These are phyloP conservation scores for Sipha maydis DNA, from an alignment of 2,888 invertebrate genomes.

Conservation along the genomic window DNA sequence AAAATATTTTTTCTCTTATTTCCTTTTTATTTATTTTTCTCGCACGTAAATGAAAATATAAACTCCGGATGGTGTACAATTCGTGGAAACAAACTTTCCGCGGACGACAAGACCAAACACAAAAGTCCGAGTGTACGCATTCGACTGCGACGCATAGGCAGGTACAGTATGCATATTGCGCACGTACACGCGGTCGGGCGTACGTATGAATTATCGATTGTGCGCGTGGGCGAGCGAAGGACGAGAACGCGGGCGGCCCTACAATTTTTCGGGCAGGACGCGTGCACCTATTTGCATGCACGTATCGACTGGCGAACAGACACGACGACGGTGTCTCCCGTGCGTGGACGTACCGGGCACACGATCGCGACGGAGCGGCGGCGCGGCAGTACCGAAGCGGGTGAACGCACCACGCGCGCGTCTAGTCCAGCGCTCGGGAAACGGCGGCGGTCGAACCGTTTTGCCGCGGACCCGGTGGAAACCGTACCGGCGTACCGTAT, in stretches of 20 bases:
- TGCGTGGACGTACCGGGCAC: too few relatives aligned
- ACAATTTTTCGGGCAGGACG: not conserved
- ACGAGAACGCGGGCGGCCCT: not conserved
- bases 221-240: not conserved
- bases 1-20: slow-evolving; percentile 4
- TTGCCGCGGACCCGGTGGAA: too few relatives aligned
- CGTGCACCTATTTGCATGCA: too few relatives aligned
- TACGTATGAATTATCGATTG: not conserved
- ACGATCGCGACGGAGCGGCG: not conserved
- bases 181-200: not conserved
- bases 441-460: too few relatives aligned
- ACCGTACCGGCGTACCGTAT: too few relatives aligned
- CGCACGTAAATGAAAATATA: slow-evolving; percentile 17
- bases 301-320: too few relatives aligned
- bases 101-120: slow-evolving; percentile 21
- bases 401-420: not conserved
- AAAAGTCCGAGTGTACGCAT: not conserved
- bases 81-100: slow-evolving; percentile 6
- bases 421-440: too few relatives aligned
- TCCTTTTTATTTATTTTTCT: not conserved
- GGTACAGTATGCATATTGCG: not conserved
- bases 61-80: not conserved
- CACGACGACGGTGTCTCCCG: too few relatives aligned
- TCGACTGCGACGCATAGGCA: not conserved
- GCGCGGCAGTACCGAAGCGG: not conserved